These are phyloP conservation scores for Tychaedon coryphoeus DNA, from an alignment of 2,113 vertebrate genomes.

Conservation along the genomic window DNA sequence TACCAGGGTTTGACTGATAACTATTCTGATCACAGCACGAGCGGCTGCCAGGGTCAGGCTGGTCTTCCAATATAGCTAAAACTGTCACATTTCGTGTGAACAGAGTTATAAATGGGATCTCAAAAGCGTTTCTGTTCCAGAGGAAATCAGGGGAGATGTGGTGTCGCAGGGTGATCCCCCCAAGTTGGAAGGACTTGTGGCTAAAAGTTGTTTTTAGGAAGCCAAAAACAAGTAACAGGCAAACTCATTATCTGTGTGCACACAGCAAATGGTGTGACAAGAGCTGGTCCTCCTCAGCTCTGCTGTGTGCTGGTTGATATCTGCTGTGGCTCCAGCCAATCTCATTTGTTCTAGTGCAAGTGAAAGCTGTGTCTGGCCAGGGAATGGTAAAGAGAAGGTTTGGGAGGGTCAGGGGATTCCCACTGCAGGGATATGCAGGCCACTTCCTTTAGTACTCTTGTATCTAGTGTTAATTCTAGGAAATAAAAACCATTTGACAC, in stretches of 20 bases:
- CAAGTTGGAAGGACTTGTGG: fast-evolving
- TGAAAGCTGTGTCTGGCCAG: neutral
- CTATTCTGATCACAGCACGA: conserved; percentile 44
- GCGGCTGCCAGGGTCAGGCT: conserved; percentile 37
- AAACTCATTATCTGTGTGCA: neutral
- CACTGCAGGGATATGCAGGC: neutral
- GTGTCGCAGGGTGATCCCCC: neutral
- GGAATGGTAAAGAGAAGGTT: neutral
- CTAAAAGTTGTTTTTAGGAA: neutral
- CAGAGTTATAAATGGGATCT: conserved; percentile 29
- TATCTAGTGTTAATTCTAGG: conserved; percentile 17
- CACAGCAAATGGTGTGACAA: neutral
- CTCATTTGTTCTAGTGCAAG: neutral
- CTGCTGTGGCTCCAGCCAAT: neutral
- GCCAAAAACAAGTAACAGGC: neutral
- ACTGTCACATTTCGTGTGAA: conserved; percentile 28
- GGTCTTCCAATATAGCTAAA: conserved; percentile 14
- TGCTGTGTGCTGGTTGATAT: neutral
- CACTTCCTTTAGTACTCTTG: neutral
- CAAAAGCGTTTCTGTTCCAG: neutral
- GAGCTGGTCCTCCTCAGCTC: neutral
- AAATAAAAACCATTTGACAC: conserved; percentile 50
- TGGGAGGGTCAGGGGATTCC: neutral
- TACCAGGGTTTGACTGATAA: neutral
- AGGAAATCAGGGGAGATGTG: neutral